A percentile compares a stretch with the other conserved stretches of the same genome.
These are phyloP conservation scores for Zosterops lateralis DNA, from an alignment of 2,113 vertebrate species.

Conservation along the genomic window DNA sequence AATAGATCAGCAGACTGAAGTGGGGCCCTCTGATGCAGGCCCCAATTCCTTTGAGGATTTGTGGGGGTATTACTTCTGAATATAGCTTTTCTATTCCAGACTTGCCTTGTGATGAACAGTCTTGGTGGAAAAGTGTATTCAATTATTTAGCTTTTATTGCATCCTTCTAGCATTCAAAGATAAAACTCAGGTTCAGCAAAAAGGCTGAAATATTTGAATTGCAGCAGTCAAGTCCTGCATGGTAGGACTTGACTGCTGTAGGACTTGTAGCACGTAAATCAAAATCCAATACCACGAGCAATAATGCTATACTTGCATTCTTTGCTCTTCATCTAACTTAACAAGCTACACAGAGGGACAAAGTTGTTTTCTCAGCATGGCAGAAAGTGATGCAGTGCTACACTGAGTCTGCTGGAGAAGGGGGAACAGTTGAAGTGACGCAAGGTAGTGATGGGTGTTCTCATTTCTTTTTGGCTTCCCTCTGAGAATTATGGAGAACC, in stretches of 20 bases:
- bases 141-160: background rate
- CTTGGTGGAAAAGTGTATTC: background rate
- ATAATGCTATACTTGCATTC: background rate
- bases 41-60: background rate
- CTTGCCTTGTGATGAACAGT: background rate
- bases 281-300: background rate
- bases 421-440: background rate
- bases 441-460: background rate
- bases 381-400: background rate
- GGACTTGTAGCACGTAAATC: background rate
- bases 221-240: background rate
- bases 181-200: background rate
- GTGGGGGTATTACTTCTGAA: background rate
- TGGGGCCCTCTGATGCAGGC: background rate
- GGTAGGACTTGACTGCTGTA: too few species aligned
- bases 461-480: background rate
- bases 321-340: background rate
- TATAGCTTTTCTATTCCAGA: background rate
- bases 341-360: background rate
- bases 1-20: background rate
- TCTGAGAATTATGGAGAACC: background rate
- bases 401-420: background rate
- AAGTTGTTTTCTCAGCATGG: background rate
- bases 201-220: background rate
- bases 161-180: background rate